Evolutionary conservation across 2,797 vertebrate genomes (phyloP), one percentile per base, ranked within the genome.

Genomic region (Sandelia bainsii): DNA sequence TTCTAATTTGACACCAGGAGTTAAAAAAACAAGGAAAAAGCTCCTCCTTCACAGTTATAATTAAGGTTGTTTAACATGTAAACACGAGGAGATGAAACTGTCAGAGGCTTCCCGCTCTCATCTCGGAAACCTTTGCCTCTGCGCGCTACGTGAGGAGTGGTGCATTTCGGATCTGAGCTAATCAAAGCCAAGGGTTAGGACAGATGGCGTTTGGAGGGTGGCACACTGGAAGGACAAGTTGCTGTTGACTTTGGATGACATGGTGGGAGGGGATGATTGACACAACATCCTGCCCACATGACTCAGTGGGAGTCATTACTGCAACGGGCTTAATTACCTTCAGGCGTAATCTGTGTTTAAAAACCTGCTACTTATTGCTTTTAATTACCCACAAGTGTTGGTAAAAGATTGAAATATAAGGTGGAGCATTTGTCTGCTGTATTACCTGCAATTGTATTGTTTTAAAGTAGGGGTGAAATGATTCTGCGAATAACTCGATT

Each of bases 301-400:
- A 89, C 84, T 91, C 83, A 42, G 82, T 79, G 84, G 86, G 84
- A 86, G 84, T 89, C 86, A 82, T 92, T 92, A 90, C 77, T 69
- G 84, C 85, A 72, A 69, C 74, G 69, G 78, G 65, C 71, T 85
- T 91, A 88, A 93, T 93, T 92, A 91, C 75, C 85, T 84, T 79
- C 73, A 72, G 77, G 66, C 61, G 72, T 89, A 91, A 93, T 91
- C 89, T 89, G 87, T 85, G 86, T 77, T 88, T 87, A 86, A 86
- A 86, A 90, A 86, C 83, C 84, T 75, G 78, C 87, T 81, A 77
- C 81, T 80, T 83, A 69, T 79, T 83, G 66, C 77, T 69, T 86
- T 83, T 89, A 87, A 92, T 89, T 92, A 84, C 66, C 73, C 72
- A 71, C 81, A 70, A 85, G 76, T 80, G 72, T 81, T 57, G 63